Evolutionary conservation across 2,888 invertebrate genomes (phyloP).

Genomic region (Byasa hedistus): DNA sequence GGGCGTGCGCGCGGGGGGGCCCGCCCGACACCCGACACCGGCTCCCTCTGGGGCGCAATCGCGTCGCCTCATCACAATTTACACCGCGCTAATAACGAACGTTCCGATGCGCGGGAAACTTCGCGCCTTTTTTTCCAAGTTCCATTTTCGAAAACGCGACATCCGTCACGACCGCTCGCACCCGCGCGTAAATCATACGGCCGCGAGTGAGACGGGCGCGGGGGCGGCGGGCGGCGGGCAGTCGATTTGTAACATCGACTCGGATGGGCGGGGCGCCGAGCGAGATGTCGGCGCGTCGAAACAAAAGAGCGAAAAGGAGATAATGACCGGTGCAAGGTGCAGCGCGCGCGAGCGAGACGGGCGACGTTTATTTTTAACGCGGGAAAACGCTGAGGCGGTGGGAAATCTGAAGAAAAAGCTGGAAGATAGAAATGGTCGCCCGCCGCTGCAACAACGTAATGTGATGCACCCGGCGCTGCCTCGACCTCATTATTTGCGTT

Average conservation of each 20-base stretch:
- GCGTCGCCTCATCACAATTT: constrained; percentile 72
- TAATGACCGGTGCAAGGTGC: constrained; percentile 72
- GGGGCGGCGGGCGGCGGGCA: constrained; percentile 58
- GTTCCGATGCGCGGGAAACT: constrained; percentile 51
- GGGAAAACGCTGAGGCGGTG: constrained; percentile 65
- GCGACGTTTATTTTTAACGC: constrained; percentile 53
- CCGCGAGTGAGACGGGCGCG: constrained; percentile 77
- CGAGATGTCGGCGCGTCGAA: constrained; percentile 73
- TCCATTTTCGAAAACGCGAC: constrained; percentile 68
- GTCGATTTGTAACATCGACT: constrained; percentile 62
- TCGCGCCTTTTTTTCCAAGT: constrained; percentile 43
- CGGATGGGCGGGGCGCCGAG: constrained; percentile 77
- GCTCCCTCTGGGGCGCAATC: constrained; percentile 64
- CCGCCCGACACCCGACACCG: constrained; percentile 64
- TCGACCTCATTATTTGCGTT: background rate
- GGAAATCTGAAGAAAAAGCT: constrained; percentile 72
- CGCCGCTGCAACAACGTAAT: constrained; percentile 32
- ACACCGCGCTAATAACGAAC: constrained; percentile 56
- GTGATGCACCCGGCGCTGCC: constrained; percentile 33
- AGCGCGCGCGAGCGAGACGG: constrained; percentile 60
- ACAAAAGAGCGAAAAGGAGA: constrained; percentile 77
- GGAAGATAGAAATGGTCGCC: constrained; percentile 43
- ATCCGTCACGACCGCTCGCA: constrained; percentile 78
- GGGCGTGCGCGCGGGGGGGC: constrained; percentile 51
- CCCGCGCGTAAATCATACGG: constrained; percentile 76